Conservation (phyloP, 1,140 invertebrate genomes). For the Saccostrea echinata region DNA sequence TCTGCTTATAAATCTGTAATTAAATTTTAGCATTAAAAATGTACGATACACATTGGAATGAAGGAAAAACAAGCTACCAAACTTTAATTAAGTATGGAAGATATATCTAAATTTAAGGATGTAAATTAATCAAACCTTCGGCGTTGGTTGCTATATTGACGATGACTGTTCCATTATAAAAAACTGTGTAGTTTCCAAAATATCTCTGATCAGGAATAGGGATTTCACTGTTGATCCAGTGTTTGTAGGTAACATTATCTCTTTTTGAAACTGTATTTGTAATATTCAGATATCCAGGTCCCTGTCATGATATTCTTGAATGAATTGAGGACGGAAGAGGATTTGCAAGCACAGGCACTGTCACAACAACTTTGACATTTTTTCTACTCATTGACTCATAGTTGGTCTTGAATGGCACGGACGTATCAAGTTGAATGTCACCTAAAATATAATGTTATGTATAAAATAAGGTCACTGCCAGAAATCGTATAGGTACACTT, state of each 20-base stretch:
- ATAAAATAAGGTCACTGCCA: too few species aligned
- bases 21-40: too few species aligned
- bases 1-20: too few species aligned
- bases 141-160: not conserved
- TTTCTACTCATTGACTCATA: not conserved
- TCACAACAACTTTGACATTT: not conserved
- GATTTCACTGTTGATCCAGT: not conserved
- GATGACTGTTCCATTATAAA: not conserved
- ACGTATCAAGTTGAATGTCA: not conserved
- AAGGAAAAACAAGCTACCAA: too few species aligned
- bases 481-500: too few species aligned
- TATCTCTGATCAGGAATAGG: not conserved
- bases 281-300: not conserved
- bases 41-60: too few species aligned
- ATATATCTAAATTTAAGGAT: too few species aligned
- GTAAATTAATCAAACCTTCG: too few species aligned
- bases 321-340: not conserved
- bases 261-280: not conserved
- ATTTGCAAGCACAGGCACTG: not conserved
- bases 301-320: not conserved
- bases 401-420: not conserved
- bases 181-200: slow-evolving; percentile 7
- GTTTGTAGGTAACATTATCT: not conserved
- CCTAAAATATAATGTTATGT: not conserved
- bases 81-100: too few species aligned